These are phyloP conservation scores for Notarius quadriscutis DNA, from an alignment of 2,113 vertebrate genomes.

Conservation along the genomic window DNA sequence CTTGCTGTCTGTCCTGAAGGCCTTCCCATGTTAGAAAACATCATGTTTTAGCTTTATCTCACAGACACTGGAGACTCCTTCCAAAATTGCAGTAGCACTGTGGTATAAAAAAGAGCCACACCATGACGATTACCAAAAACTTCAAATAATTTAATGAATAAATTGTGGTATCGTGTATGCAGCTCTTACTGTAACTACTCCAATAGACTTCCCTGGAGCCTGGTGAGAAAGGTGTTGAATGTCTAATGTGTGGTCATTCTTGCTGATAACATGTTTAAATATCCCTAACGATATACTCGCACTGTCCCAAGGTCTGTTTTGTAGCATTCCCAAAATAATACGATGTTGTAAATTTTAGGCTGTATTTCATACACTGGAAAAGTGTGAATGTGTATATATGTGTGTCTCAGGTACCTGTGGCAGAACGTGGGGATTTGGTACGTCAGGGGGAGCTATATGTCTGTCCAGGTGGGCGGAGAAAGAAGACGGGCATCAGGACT, in stretches of 20 bases:
- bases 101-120: background rate
- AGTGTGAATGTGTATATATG: conserved; percentile 45
- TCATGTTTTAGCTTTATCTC: background rate
- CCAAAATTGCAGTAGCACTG: background rate
- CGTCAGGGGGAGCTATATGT: conserved; percentile 82
- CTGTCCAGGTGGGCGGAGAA: conserved; percentile 78
- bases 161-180: background rate
- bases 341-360: background rate
- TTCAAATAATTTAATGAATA: background rate
- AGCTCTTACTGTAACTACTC: background rate
- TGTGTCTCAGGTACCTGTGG: conserved; percentile 64
- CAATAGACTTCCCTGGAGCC: background rate
- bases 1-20: background rate
- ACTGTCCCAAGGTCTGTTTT: background rate
- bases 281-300: background rate
- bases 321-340: background rate
- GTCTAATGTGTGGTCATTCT: background rate
- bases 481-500: conserved; percentile 74
- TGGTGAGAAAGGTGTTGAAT: background rate
- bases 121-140: background rate
- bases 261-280: background rate
- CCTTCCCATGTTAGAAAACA: background rate
- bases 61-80: background rate
- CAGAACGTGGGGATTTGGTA: conserved; percentile 83
- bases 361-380: background rate